Conservation (phyloP, 2,888 invertebrate species). For the Drosophila longiperda region DNA sequence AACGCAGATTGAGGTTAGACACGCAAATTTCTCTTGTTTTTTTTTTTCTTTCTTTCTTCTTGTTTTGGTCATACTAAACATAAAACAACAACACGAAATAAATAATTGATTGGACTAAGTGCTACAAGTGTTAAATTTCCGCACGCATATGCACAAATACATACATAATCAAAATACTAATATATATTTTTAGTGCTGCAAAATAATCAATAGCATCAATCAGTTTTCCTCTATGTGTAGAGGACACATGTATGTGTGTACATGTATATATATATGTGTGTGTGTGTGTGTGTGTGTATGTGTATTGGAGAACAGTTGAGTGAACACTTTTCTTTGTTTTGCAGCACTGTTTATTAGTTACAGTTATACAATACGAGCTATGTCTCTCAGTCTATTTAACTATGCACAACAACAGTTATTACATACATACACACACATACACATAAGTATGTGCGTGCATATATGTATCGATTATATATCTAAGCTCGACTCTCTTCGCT, state of each 20-base stretch:
- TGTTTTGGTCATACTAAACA: neutral
- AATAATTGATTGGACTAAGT: constrained; percentile 16
- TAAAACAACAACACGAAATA: constrained; percentile 13
- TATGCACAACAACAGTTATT: constrained; percentile 5
- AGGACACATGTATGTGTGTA: neutral
- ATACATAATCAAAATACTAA: neutral
- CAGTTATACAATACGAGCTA: neutral
- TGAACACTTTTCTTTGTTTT: neutral
- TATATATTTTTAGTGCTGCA: constrained; percentile 4
- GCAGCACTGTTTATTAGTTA: constrained; percentile 3
- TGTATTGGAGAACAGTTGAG: neutral
- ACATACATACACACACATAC: neutral
- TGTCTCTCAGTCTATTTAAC: constrained; percentile 1
- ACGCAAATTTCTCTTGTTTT: neutral
- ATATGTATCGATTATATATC: neutral
- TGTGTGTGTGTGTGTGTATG: neutral
- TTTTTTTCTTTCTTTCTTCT: neutral
- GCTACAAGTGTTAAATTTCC: neutral
- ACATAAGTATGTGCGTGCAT: neutral
- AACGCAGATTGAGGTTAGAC: constrained; percentile 3
- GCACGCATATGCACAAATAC: constrained; percentile 7
- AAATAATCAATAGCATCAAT: constrained; percentile 14
- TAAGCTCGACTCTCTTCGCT: neutral
- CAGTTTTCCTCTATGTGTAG: neutral
- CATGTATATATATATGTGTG: neutral